Evolutionary conservation across 2,113 vertebrate species (phyloP).

Genomic region (Vulpes vulpes): DNA sequence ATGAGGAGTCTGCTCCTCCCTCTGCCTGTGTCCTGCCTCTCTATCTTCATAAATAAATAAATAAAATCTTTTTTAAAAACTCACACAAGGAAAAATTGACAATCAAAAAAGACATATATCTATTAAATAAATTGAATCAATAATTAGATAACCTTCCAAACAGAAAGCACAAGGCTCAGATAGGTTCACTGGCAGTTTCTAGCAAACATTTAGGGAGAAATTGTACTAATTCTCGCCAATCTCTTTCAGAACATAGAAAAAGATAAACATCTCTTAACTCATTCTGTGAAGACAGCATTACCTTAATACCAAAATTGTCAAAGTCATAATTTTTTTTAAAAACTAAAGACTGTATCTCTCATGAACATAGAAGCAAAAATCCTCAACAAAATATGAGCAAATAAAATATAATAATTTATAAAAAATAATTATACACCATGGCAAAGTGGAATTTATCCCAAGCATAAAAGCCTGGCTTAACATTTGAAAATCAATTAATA

Average conservation of each 20-base stretch:
- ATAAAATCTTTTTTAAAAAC: background rate
- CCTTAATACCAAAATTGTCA: background rate
- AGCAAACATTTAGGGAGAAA: background rate
- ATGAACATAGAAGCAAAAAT: background rate
- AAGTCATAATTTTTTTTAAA: background rate
- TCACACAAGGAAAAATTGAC: background rate
- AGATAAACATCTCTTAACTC: background rate
- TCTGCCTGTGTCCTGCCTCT: too few relatives aligned
- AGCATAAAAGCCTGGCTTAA: background rate
- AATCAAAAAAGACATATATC: background rate
- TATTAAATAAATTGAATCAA: background rate
- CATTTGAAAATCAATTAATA: background rate
- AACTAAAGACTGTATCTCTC: background rate
- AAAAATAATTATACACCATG: background rate
- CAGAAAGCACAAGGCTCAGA: background rate
- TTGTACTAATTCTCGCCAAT: background rate
- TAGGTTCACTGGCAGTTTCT: background rate
- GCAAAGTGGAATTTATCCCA: background rate
- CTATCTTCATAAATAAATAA: too few relatives aligned
- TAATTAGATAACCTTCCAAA: background rate
- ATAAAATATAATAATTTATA: background rate
- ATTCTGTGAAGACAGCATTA: background rate
- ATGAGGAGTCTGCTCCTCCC: too few relatives aligned
- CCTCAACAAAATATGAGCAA: background rate
- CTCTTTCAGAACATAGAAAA: conserved; percentile 3